Percentiles rank a stretch among this genome's conserved stretches.
phyloP scores from a whole-genome alignment of 2,888 invertebrate genomes.

The Limnephilus lunatus region DNA sequence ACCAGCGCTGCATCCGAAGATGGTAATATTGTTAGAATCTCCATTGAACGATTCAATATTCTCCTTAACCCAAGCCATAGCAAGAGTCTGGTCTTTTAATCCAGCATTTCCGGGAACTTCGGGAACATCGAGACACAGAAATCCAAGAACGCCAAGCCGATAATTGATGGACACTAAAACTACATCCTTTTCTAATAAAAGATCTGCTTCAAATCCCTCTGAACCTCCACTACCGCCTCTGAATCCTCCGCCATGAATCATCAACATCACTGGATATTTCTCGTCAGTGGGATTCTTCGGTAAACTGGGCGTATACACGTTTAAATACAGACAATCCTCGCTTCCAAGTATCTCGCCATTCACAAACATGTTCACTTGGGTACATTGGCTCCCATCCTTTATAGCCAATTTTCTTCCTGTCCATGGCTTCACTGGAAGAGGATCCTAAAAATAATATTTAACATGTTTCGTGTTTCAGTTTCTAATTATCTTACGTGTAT shows the following conservation, averaged over 20 bases:
- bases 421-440: slow-evolving; percentile 69
- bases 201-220: slow-evolving; percentile 67
- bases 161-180: slow-evolving; percentile 69
- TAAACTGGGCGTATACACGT: slow-evolving; percentile 66
- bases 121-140: slow-evolving; percentile 58
- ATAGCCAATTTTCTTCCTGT: slow-evolving; percentile 71
- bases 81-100: slow-evolving; percentile 59
- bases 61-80: slow-evolving; percentile 57
- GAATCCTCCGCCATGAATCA: slow-evolving; percentile 69
- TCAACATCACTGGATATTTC: slow-evolving; percentile 53
- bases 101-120: slow-evolving; percentile 58
- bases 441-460: slow-evolving; percentile 64
- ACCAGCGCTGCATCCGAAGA: slow-evolving; percentile 59
- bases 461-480: background rate
- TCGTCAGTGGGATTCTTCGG: background rate
- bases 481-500: background rate
- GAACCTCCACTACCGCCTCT: slow-evolving; percentile 66
- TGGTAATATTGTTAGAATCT: slow-evolving; percentile 55
- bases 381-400: slow-evolving; percentile 68
- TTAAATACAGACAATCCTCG: slow-evolving; percentile 67
- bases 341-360: slow-evolving; percentile 55
- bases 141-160: slow-evolving; percentile 67
- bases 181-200: slow-evolving; percentile 62
- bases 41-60: slow-evolving; percentile 58
- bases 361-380: slow-evolving; percentile 32